Base-by-base conservation (phyloP, 2,797 vertebrate genomes). In the Sylvilagus floridanus region DNA sequence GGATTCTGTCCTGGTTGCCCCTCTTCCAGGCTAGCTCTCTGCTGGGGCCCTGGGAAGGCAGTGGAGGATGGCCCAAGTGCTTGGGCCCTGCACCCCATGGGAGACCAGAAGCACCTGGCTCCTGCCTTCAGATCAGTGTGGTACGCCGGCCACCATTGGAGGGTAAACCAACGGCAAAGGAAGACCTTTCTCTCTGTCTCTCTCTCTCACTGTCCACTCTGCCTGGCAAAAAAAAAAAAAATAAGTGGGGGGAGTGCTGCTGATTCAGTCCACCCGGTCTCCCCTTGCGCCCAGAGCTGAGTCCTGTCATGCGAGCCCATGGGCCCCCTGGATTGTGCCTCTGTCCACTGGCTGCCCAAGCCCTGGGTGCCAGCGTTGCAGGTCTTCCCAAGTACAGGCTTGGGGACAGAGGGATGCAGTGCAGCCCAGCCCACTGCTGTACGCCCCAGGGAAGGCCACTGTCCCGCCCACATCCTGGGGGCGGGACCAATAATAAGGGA, bases 221-320 rank as follows among this genome's bases (percentile, higher is more conserved):
- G 37, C 37, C 37, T 37, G 37, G 4, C 37, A 37, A 37, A 37
- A 37, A 37, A 37, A 37, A 37, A 37, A 37, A 37, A 37, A 37
- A 32, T 35, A 22, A 5, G 26, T n/a, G 35, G 35, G 35, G 35
- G 21, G 68, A n/a, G 54, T 21, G 12, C 0, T 11, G 42, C 10
- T 42, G 42, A 66, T 30, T 22, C 13, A 7, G 26, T 47, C 26
- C 30, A 5, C 78, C 50, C n/a, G 47, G 47, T 37, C 84, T 88
- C 87, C 32, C 66, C 2, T 5, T 16, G 37, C 4, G 11, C 1
- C 47, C 0, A 65, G 35, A 87, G 47, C 16, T 9, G 17, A 37
- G 22, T 5, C 0, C 24, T 24, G 35, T 57, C 7, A 2, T 7
- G 2, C 22, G 28, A 4, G 32, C 52, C 77, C 28, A 26, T 0